A percentile compares a stretch with the other conserved stretches of the same genome.
phyloP scores from a whole-genome alignment of 1,140 invertebrate species.

The Leptinotarsa texana region DNA sequence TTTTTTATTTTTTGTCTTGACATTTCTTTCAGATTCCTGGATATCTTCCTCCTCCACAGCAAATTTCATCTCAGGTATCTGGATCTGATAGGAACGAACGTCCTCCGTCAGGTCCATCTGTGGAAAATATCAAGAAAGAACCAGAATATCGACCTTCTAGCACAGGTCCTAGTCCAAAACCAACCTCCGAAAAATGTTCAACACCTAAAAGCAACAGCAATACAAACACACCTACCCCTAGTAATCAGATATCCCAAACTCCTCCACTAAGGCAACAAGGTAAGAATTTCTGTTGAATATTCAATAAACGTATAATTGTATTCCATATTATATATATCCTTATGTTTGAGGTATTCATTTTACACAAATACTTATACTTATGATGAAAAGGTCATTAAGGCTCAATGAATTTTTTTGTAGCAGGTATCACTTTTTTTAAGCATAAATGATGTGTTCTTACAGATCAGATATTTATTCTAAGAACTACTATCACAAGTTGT shows the following conservation, averaged over 20 bases:
- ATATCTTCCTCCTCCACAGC: conserved; percentile 57
- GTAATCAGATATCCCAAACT: conserved; percentile 50
- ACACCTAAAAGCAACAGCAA: conserved; percentile 46
- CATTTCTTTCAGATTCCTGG: conserved; percentile 60
- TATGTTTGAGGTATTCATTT: too few species aligned
- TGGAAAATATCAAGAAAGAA: conserved; percentile 70
- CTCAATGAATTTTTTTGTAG: too few species aligned
- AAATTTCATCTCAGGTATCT: conserved; percentile 34
- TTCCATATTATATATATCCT: too few species aligned
- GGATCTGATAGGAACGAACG: conserved; percentile 35
- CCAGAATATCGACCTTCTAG: conserved; percentile 52
- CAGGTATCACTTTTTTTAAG: too few species aligned
- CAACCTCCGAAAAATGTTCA: conserved; percentile 45
- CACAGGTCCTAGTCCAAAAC: conserved; percentile 42
- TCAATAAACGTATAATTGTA: too few species aligned
- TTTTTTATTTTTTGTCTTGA: too few species aligned
- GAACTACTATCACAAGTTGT: too few species aligned
- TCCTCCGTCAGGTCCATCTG: conserved; percentile 44
- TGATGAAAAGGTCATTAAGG: too few species aligned
- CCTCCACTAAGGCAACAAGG: conserved; percentile 54
- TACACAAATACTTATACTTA: too few species aligned
- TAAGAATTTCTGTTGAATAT: conserved; percentile 9
- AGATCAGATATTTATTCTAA: too few species aligned
- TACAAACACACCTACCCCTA: conserved; percentile 46
- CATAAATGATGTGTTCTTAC: too few species aligned